Conservation (phyloP, 2,888 invertebrate species). For the Parthenolecanium corni region DNA sequence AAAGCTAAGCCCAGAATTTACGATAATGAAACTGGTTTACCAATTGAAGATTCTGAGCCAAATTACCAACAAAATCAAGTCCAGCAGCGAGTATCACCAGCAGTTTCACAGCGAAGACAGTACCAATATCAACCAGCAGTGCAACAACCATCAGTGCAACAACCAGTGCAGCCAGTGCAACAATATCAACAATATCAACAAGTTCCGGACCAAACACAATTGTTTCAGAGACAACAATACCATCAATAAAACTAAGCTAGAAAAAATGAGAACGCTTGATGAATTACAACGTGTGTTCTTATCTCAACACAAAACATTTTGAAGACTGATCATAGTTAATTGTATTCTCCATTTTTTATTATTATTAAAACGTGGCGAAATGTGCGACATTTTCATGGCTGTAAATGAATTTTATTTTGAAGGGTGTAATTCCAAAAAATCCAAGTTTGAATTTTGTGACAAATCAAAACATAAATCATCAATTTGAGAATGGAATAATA, state of each 20-base stretch:
- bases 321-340: not conserved
- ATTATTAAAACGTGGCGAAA: too few species aligned
- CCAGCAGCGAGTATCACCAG: too few species aligned
- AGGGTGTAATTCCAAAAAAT: too few species aligned
- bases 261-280: not conserved
- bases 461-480: too few species aligned
- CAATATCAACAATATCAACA: not conserved
- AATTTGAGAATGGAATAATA: too few species aligned
- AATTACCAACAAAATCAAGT: slow-evolving; percentile 1
- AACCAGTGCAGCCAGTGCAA: not conserved
- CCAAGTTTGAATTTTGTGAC: too few species aligned
- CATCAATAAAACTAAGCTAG: not conserved
- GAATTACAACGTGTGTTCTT: not conserved
- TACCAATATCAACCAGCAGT: not conserved
- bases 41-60: slow-evolving; percentile 1
- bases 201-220: not conserved
- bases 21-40: not conserved
- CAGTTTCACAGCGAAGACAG: not conserved
- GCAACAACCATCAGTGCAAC: not conserved
- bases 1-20: slow-evolving; percentile 16
- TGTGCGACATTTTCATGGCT: too few species aligned
- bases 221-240: not conserved
- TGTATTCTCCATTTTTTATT: too few species aligned
- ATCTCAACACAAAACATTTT: not conserved
- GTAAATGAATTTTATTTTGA: too few species aligned